These are phyloP conservation scores for Xestia xanthographa DNA, from an alignment of 2,888 invertebrate genomes.

Conservation along the genomic window DNA sequence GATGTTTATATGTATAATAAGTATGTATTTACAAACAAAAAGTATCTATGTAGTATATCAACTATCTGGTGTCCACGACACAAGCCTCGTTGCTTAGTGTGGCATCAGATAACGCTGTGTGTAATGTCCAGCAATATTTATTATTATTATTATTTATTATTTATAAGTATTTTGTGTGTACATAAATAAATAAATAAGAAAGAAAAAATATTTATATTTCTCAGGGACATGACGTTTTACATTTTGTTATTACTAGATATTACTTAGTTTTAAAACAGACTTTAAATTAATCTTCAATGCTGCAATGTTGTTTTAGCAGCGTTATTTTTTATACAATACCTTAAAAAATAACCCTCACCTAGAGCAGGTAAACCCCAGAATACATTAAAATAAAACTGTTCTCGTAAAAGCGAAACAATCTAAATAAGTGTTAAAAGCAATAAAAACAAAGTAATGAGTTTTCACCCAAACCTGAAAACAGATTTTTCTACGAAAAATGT, in stretches of 20 bases:
- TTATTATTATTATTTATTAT: too few relatives aligned
- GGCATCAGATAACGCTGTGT: too few relatives aligned
- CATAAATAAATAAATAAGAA: too few relatives aligned
- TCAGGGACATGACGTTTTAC: neutral
- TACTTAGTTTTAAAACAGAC: neutral
- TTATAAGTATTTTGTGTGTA: too few relatives aligned
- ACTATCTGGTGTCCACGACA: too few relatives aligned
- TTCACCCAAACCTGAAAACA: slow-evolving; percentile 17
- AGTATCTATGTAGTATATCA: too few relatives aligned
- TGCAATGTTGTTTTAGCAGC: neutral
- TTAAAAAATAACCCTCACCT: slow-evolving; percentile 6
- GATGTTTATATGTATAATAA: too few relatives aligned
- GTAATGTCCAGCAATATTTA: too few relatives aligned
- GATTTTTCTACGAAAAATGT: neutral
- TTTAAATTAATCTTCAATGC: neutral
- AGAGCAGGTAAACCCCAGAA: slow-evolving; percentile 20
- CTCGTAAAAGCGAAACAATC: slow-evolving; percentile 35
- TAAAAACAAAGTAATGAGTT: slow-evolving; percentile 23
- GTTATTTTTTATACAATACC: neutral
- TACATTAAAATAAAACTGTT: slow-evolving; percentile 37
- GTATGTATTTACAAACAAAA: too few relatives aligned
- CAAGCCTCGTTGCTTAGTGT: too few relatives aligned
- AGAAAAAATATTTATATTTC: too few relatives aligned
- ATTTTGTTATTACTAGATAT: neutral
- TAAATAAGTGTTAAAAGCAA: slow-evolving; percentile 33